Conservation (phyloP, 2,797 vertebrate species). For the Paguma larvata region DNA sequence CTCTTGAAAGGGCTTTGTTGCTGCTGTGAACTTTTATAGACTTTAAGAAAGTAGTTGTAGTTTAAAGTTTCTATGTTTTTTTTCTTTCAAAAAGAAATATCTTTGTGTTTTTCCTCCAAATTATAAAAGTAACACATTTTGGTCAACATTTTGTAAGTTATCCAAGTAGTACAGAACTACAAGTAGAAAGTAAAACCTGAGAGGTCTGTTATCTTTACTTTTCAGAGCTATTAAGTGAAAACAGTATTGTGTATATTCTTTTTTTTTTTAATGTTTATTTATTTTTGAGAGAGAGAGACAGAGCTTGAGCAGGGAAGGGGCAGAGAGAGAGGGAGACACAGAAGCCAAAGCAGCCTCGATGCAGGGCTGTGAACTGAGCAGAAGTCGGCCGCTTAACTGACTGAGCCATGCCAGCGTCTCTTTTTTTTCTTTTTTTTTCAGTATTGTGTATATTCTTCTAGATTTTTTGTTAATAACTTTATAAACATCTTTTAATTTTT, state of each 20-base stretch:
- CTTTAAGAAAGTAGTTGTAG: constrained; percentile 22
- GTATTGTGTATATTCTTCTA: neutral
- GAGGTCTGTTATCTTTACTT: neutral
- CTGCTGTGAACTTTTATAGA: constrained; percentile 24
- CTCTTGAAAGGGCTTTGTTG: constrained; percentile 9
- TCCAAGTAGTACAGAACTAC: neutral
- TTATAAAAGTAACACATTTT: neutral
- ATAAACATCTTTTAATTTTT: neutral
- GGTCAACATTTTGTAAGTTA: neutral
- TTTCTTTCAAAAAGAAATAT: constrained; percentile 29
- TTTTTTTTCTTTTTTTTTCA: neutral
- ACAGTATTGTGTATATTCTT: neutral
- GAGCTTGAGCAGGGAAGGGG: no score
- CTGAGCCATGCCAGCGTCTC: no score
- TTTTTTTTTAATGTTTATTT: neutral
- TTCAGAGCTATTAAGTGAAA: constrained; percentile 26
- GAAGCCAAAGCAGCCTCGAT: no score
- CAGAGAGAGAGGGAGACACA: no score
- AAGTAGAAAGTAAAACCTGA: neutral
- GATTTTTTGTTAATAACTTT: neutral
- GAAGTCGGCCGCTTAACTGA: no score
- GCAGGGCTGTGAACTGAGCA: no score
- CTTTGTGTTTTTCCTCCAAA: neutral
- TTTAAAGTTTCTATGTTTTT: constrained; percentile 8
- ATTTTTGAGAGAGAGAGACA: no score